Conservation (phyloP, 2,797 vertebrate species). For the Labeo calbasu region DNA sequence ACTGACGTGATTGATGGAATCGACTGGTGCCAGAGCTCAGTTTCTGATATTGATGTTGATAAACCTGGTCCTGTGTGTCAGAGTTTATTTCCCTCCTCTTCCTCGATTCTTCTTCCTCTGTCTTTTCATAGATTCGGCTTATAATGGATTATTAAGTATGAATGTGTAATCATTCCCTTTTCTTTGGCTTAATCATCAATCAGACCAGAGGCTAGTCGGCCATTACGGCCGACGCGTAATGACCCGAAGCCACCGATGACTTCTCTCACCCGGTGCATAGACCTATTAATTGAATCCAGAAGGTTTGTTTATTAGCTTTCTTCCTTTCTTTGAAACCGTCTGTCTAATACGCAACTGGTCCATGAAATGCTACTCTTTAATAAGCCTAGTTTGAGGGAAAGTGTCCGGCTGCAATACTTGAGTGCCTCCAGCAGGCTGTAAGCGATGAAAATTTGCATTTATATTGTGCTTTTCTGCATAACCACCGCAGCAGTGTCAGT, state of each 20-base stretch:
- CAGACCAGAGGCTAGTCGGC: conserved; percentile 48
- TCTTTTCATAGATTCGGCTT: conserved; percentile 41
- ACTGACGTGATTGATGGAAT: conserved; percentile 53
- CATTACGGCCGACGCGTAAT: conserved; percentile 56
- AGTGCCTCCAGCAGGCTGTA: conserved; percentile 59
- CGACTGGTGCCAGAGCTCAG: conserved; percentile 61
- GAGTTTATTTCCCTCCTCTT: conserved; percentile 52
- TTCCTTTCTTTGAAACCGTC: conserved; percentile 1
- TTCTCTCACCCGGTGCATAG: conserved; percentile 27
- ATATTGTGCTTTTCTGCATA: conserved; percentile 66
- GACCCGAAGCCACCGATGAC: conserved; percentile 40
- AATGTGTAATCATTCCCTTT: conserved; percentile 52
- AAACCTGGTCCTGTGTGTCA: conserved; percentile 63
- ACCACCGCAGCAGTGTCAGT: conserved; percentile 55
- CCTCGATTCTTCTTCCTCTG: conserved; percentile 2
- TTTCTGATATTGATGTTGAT: conserved; percentile 64
- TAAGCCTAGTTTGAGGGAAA: conserved; percentile 56
- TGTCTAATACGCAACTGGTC: conserved; percentile 56
- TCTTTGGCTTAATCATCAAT: conserved; percentile 50
- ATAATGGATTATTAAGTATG: conserved; percentile 59
- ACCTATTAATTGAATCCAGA: conserved; percentile 57
- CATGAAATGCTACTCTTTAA: conserved; percentile 61
- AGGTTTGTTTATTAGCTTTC: conserved; percentile 61
- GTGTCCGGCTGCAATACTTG: conserved; percentile 53
- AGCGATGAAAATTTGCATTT: conserved; percentile 73